Conservation (phyloP, 1,140 invertebrate species). For the Vanessa tameamea region DNA sequence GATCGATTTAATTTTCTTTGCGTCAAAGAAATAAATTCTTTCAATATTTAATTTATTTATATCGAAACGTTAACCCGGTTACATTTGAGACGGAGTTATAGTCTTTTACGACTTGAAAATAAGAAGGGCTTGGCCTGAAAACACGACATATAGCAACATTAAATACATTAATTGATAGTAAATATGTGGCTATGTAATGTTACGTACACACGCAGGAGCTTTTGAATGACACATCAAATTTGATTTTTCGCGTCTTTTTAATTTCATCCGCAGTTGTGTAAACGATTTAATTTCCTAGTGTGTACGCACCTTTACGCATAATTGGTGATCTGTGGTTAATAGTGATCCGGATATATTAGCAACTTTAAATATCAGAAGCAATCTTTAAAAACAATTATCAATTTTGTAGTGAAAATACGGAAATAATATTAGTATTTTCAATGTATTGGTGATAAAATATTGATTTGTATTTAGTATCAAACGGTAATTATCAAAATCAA, state of each 20-base stretch:
- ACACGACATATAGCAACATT: constrained; percentile 3
- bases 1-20: too few species aligned
- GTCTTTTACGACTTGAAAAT: constrained; percentile 10
- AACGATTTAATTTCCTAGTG: not conserved
- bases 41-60: not conserved
- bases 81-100: constrained; percentile 9
- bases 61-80: not conserved
- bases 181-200: constrained; percentile 4
- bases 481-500: too few species aligned
- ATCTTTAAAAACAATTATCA: not conserved
- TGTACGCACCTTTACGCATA: constrained; percentile 6
- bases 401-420: too few species aligned
- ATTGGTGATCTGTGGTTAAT: constrained; percentile 16
- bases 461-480: too few species aligned
- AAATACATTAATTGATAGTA: constrained; percentile 2
- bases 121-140: not conserved
- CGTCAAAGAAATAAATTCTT: not conserved
- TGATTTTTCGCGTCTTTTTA: not conserved
- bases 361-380: not conserved
- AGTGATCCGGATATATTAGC: not conserved
- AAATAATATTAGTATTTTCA: too few species aligned
- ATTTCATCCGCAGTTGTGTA: not conserved
- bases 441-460: too few species aligned
- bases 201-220: not conserved
- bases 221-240: not conserved